These are phyloP conservation scores for Urocolius indicus DNA, from an alignment of 2,113 vertebrate species.

Conservation along the genomic window DNA sequence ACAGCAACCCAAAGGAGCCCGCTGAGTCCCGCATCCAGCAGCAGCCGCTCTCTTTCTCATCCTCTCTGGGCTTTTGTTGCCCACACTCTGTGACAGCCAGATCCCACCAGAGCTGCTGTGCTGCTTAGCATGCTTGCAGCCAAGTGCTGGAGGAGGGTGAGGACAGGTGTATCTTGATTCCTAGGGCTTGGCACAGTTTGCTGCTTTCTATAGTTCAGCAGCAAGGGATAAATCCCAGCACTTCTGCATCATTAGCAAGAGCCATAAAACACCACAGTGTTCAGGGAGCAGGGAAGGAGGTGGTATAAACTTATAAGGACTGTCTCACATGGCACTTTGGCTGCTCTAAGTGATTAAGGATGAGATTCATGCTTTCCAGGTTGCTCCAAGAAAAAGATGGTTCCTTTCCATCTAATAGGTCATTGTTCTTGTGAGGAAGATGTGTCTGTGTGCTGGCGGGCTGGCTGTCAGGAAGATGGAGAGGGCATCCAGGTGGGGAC, in stretches of 20 bases:
- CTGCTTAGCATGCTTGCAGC: neutral
- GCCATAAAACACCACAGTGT: neutral
- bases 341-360: neutral
- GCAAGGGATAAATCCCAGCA: neutral
- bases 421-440: accelerated
- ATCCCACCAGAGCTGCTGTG: neutral
- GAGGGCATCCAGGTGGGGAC: neutral
- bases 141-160: neutral
- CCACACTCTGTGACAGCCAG: neutral
- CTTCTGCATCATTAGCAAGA: neutral
- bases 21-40: neutral
- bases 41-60: neutral
- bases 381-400: neutral
- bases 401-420: neutral
- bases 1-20: neutral
- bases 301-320: neutral
- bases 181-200: neutral
- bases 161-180: constrained; percentile 18
- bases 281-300: neutral
- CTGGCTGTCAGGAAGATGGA: neutral
- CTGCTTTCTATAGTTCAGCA: neutral
- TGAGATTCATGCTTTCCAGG: neutral
- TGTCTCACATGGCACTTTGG: neutral
- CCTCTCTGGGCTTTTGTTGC: neutral
- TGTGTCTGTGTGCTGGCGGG: neutral